phyloP scores from a whole-genome alignment of 37 sponge, comb jelly and placozoan species.

The Aplysina aerophoba region DNA sequence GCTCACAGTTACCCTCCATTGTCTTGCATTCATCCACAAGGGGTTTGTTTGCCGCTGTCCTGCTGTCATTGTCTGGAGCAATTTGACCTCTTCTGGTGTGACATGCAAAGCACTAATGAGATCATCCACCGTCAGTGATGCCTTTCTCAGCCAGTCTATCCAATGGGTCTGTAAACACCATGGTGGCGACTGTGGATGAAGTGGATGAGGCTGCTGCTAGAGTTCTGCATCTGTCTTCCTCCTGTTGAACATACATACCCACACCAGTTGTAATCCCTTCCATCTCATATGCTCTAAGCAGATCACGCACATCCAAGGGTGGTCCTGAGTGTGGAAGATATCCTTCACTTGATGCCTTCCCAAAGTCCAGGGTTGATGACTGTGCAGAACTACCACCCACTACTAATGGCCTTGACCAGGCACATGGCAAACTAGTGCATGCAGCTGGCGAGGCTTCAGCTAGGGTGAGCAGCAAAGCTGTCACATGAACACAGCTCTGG shows the following conservation, averaged over 20 bases:
- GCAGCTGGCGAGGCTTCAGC: constrained; percentile 1
- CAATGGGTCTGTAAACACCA: not conserved
- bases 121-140: constrained; percentile 7
- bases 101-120: not conserved
- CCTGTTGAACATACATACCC: not conserved
- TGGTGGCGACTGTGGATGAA: not conserved
- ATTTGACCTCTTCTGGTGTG: not conserved
- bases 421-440: not conserved
- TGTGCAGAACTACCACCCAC: not conserved
- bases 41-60: too few relatives aligned
- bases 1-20: too few relatives aligned
- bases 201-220: not conserved
- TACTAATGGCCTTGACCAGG: not conserved
- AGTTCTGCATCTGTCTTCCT: constrained; percentile 2
- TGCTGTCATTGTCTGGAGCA: constrained; percentile 3
- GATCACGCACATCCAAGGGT: constrained; percentile 1
- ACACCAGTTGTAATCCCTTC: constrained; percentile 3
- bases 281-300: not conserved
- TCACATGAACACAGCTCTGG: constrained; percentile 15
- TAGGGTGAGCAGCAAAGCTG: constrained; percentile 7
- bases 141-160: not conserved
- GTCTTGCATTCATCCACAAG: too few relatives aligned
- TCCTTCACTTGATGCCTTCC: not conserved
- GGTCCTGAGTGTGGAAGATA: not conserved
- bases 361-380: not conserved